These are phyloP conservation scores for Cordilura impudica DNA, from an alignment of 2,888 invertebrate genomes.

Conservation along the genomic window DNA sequence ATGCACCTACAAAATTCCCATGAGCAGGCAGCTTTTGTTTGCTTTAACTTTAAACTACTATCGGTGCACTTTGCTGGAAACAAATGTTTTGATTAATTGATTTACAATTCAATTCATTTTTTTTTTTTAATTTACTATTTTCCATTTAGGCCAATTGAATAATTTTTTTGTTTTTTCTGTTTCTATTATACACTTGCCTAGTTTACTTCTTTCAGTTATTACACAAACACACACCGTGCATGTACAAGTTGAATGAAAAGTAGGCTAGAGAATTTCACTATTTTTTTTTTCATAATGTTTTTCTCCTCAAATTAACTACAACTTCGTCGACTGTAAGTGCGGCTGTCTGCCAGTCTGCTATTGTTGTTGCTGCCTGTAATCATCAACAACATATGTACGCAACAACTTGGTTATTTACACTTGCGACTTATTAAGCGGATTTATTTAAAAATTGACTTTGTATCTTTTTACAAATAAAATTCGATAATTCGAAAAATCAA, in stretches of 20 bases:
- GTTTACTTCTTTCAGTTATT: not conserved
- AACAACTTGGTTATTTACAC: slow-evolving; percentile 34
- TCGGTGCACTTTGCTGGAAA: slow-evolving; percentile 16
- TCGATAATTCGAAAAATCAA: too few relatives aligned
- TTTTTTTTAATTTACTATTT: slow-evolving; percentile 36
- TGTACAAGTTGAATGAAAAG: slow-evolving; percentile 36
- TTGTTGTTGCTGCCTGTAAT: slow-evolving; percentile 27
- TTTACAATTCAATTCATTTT: slow-evolving; percentile 48
- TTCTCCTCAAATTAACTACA: slow-evolving; percentile 38
- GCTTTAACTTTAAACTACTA: slow-evolving; percentile 22
- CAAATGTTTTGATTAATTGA: slow-evolving; percentile 42
- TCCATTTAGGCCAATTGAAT: slow-evolving; percentile 53
- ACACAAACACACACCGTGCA: not conserved
- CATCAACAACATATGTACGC: slow-evolving; percentile 47
- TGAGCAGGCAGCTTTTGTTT: too few relatives aligned
- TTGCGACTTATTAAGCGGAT: slow-evolving; percentile 1
- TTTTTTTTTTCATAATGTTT: slow-evolving; percentile 20
- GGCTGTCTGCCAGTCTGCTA: slow-evolving; percentile 3
- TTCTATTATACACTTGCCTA: slow-evolving; percentile 26
- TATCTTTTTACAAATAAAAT: too few relatives aligned
- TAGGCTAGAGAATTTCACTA: slow-evolving; percentile 61
- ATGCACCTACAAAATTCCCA: too few relatives aligned
- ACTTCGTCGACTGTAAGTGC: slow-evolving; percentile 1
- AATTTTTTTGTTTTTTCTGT: not conserved
- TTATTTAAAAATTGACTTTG: too few relatives aligned